phyloP scores from a whole-genome alignment of 2,113 vertebrate genomes.

The Equus quagga region DNA sequence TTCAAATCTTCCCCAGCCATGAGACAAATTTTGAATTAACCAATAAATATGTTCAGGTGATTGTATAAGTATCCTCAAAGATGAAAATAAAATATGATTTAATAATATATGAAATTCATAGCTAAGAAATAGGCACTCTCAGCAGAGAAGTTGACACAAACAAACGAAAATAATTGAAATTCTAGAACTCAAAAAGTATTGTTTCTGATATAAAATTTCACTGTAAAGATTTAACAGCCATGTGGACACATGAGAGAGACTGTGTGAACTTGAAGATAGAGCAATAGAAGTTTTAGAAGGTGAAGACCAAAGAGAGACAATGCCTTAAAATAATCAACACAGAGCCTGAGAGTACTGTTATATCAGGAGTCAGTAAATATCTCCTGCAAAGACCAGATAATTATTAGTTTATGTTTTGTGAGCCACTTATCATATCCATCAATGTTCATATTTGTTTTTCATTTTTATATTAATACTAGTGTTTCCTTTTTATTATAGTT shows the following conservation, averaged over 20 bases:
- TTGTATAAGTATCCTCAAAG: not conserved
- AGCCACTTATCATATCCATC: too few relatives aligned
- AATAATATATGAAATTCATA: not conserved
- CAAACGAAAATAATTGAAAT: not conserved
- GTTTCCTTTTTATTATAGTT: not conserved
- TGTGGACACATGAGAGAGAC: not conserved
- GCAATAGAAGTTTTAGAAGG: not conserved
- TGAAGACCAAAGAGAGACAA: not conserved
- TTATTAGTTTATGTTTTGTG: not conserved
- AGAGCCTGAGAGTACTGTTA: not conserved
- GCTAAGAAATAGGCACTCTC: not conserved
- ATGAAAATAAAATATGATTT: not conserved
- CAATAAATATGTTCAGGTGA: not conserved
- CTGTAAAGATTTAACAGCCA: not conserved
- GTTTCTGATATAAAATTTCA: not conserved
- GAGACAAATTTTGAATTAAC: not conserved
- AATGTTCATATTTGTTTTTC: not conserved
- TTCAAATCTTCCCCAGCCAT: not conserved
- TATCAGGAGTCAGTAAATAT: not conserved
- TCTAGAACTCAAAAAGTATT: not conserved
- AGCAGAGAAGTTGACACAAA: too few relatives aligned
- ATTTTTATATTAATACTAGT: not conserved
- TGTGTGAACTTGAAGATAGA: not conserved
- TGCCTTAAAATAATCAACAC: not conserved
- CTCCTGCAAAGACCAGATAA: not conserved